Evolutionary conservation across 1,140 invertebrate species (phyloP).

Genomic region (Cydia fagiglandana): DNA sequence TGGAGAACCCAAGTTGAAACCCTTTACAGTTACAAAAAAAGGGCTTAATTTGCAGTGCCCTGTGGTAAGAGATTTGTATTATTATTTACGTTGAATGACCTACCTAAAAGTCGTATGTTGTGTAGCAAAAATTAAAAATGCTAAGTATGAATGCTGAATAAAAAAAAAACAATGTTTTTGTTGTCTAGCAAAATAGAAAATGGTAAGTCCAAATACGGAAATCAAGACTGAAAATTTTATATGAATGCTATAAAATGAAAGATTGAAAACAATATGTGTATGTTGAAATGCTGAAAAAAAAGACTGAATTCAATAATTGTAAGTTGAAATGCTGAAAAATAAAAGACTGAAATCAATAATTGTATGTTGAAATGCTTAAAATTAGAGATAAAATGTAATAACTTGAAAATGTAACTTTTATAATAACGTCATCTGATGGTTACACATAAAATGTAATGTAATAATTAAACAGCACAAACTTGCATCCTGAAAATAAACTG

Average conservation of each 20-base stretch:
- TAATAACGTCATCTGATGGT: neutral
- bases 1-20: neutral
- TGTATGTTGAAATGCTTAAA: neutral
- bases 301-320: neutral
- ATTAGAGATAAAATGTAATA: too few species aligned
- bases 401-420: neutral
- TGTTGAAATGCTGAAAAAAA: neutral
- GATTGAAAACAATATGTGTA: neutral
- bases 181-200: neutral
- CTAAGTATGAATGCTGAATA: neutral
- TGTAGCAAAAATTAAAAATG: neutral
- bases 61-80: neutral
- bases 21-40: neutral
- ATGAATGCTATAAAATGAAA: neutral
- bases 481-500: neutral
- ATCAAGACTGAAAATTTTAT: slow-evolving; percentile 10
- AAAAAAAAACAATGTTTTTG: neutral
- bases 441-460: neutral
- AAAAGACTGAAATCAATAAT: neutral
- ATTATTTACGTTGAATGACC: neutral
- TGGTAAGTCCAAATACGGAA: neutral
- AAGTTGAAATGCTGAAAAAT: neutral
- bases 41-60: neutral
- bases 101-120: neutral
- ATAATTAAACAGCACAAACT: neutral